These are phyloP conservation scores for Bujurquina vittata DNA, from an alignment of 2,113 vertebrate genomes.

Conservation along the genomic window DNA sequence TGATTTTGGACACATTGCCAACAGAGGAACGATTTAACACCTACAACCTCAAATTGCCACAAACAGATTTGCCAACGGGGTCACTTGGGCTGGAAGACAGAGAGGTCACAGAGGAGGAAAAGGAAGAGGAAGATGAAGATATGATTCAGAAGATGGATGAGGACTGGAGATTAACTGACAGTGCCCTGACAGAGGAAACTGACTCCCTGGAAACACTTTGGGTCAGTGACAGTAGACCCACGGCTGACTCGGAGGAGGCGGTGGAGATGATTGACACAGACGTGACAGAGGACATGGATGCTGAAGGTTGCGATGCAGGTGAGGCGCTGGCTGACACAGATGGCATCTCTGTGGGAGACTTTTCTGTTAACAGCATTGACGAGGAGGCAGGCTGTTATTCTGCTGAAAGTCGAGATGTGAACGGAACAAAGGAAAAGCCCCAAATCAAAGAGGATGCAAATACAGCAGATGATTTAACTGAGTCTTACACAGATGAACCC, in stretches of 20 bases:
- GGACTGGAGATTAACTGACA: conserved; percentile 65
- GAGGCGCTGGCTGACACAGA: conserved; percentile 75
- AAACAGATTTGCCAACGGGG: conserved; percentile 16
- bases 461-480: conserved; percentile 43
- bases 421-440: conserved; percentile 27
- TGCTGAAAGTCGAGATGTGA: neutral
- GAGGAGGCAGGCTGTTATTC: conserved; percentile 30
- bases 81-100: conserved; percentile 49
- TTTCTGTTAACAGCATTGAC: conserved; percentile 64
- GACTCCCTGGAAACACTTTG: conserved; percentile 68
- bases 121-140: conserved; percentile 29
- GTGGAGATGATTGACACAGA: conserved; percentile 61
- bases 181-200: conserved; percentile 57
- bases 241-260: conserved; percentile 44
- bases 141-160: conserved; percentile 55
- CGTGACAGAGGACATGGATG: conserved; percentile 60
- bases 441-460: conserved; percentile 36
- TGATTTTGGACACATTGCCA: conserved; percentile 37
- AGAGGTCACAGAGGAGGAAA: conserved; percentile 25
- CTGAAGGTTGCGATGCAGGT: conserved; percentile 68
- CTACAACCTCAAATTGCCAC: conserved; percentile 27
- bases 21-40: conserved; percentile 46
- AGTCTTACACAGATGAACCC: conserved; percentile 46
- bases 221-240: conserved; percentile 60
- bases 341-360: conserved; percentile 68